Base-by-base conservation (phyloP, 2,797 vertebrate genomes). In the Cygnus olor region DNA sequence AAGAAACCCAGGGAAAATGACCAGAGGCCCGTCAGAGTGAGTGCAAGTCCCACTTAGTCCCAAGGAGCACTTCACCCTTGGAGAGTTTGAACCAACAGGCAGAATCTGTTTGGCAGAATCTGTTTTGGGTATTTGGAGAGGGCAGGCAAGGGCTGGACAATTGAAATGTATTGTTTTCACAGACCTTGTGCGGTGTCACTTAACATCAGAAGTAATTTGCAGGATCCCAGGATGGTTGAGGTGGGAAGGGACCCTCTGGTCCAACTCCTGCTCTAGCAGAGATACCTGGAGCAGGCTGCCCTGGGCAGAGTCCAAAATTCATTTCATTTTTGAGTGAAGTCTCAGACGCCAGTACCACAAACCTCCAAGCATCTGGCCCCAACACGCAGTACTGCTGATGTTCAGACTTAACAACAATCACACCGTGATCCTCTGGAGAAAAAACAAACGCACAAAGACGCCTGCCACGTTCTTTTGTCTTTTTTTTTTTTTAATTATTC, bases 401-500 rank as follows among this genome's bases (percentile, higher is more conserved):
- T 24, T 76, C 54, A 40, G 53, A 8, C 47, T 6, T 17, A 25
- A 16, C 36, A 34, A 0, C 3, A n/a, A 40, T 20, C 49, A 42
- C 36, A 30, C 38, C 1, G 0, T 5, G 22, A 22, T 25, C 60
- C 30, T 86, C 70, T 47, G 40, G n/a, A 71, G 56, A 83, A 60
- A 94, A 94, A 95, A 95, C 57, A 96, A 96, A 96, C 0, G 53
- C 89, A 91, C 85, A 92, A 65, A 94, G 83, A 96, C 93, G 69
- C 85, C 74, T 9, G 81, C 73, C 80, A 95, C 27, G 0, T 97
- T 96, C 91, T 97, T 95, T 97, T 96, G 93, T 98, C 96, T 96
- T 95, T 97, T 97, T 97, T 83, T 98, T 98, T 99, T 97, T 98
- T 98, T 98, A 98, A 98, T 98, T 99, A 99, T 99, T 99, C 99